Base-by-base conservation (phyloP, 1,140 invertebrate species). In the Euura saliciscinereae region DNA sequence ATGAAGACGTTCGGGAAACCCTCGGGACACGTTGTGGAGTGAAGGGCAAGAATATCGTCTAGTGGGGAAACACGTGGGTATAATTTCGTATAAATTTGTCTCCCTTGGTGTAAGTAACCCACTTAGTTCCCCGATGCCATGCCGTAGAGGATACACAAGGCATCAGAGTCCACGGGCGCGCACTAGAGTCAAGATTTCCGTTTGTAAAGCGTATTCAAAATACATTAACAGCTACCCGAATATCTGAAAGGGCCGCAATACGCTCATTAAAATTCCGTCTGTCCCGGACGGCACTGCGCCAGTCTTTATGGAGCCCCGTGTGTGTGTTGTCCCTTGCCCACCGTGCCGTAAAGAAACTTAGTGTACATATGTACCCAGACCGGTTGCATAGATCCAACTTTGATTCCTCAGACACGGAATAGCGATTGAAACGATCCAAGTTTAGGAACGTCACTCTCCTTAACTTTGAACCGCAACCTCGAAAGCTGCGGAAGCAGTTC, bases 251-350 rank as follows among this genome's bases (percentile, higher is more conserved):
- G 8, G 51, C 51, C 51, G 51, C 10, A 59, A 59, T 59, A 59
- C 65, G 78, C 78, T 81, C 80, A 79, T 81, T 81, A 81, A 81
- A 81, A 81, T 81, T 81, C 80, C 79, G 78, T 76, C 28, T 67
- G 66, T 44, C 43, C 66, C 10, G 43, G 68, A 73, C 72, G 74
- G 51, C 76, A 69, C n/a, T 7, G 42, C 43, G 8, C 44, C 7
- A 28, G 45, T 44, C 66, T 67, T 59, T 59, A 59, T 59, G 10
- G 51, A 59, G 13, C 51, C 51, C 51, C 28, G 28, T 28, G 51
- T n/a, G 51, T 59, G 51, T 59, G 51, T 59, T n/a, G 51, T 59
- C 51, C 5, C 51, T 8, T n/a, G 51, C 6, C 2, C 51, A 59
- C 0, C 51, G 51, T 59, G 0, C 51, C 51, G 51, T 59, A 59